Evolutionary conservation across 2,113 vertebrate genomes (phyloP).

Genomic region (Sciurus niger): DNA sequence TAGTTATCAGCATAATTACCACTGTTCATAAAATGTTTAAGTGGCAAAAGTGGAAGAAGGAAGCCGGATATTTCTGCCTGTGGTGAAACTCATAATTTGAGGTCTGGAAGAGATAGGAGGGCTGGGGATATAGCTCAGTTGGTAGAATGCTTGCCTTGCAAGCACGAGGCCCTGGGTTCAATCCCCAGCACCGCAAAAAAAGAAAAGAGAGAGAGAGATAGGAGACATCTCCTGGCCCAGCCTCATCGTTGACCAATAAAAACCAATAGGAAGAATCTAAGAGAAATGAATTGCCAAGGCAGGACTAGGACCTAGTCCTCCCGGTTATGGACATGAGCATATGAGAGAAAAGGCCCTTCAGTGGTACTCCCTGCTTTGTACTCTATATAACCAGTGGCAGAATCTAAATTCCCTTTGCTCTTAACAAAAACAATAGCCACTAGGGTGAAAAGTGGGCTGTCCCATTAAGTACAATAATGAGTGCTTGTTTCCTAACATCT

Average conservation of each 20-base stretch:
- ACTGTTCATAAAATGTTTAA: conserved; percentile 53
- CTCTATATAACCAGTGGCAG: not conserved
- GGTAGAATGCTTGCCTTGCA: no score
- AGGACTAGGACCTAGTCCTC: not conserved
- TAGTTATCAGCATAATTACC: conserved; percentile 54
- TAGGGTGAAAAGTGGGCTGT: not conserved
- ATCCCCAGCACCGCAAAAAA: no score
- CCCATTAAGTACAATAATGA: not conserved
- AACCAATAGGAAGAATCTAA: not conserved
- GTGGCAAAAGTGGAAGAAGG: conserved; percentile 42
- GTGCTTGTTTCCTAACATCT: not conserved
- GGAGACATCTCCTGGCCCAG: not conserved
- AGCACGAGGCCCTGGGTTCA: no score
- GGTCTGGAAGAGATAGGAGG: not conserved
- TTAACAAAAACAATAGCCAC: not conserved
- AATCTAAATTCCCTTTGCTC: not conserved
- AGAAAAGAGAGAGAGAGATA: not conserved
- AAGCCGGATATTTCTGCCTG: conserved; percentile 38
- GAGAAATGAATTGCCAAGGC: not conserved
- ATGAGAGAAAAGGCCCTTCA: not conserved
- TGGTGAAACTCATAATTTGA: conserved; percentile 24
- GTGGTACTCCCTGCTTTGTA: not conserved
- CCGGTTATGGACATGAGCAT: not conserved
- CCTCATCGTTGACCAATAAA: not conserved
- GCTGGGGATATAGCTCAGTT: no score